Conservation (phyloP, 2,113 vertebrate species). For the Oenanthe melanoleuca region DNA sequence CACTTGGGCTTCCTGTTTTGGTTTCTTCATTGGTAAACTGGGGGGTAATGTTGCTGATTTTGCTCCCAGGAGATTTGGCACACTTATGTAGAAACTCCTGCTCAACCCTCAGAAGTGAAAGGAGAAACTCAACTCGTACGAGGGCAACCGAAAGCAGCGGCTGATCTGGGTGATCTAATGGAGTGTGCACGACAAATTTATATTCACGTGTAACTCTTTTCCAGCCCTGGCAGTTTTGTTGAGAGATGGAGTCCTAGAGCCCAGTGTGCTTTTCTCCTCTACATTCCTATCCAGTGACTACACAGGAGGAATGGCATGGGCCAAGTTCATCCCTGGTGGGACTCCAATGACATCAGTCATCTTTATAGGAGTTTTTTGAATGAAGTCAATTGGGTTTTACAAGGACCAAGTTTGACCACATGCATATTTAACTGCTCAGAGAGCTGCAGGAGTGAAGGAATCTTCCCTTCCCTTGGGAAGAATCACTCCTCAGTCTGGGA, state of each 20-base stretch:
- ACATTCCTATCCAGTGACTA: constrained; percentile 62
- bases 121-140: neutral
- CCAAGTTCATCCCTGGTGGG: constrained; percentile 57
- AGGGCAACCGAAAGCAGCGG: neutral
- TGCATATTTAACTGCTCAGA: constrained; percentile 8
- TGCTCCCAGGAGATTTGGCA: neutral
- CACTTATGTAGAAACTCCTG: neutral
- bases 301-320: constrained; percentile 51
- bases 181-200: constrained; percentile 12
- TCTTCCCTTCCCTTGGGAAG: neutral
- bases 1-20: neutral
- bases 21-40: neutral
- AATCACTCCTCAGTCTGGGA: neutral
- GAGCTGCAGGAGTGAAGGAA: neutral
- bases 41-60: neutral
- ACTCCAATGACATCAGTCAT: constrained; percentile 63
- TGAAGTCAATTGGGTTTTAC: constrained; percentile 49
- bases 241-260: constrained; percentile 47
- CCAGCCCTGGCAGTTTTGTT: constrained; percentile 30
- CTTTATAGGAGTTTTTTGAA: constrained; percentile 60
- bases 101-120: neutral
- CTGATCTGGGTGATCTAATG: neutral
- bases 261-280: constrained; percentile 44
- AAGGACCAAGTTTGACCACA: constrained; percentile 18
- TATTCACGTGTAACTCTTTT: constrained; percentile 11